These are phyloP conservation scores for Hololepta plana DNA, from an alignment of 2,888 invertebrate genomes.

Conservation along the genomic window DNA sequence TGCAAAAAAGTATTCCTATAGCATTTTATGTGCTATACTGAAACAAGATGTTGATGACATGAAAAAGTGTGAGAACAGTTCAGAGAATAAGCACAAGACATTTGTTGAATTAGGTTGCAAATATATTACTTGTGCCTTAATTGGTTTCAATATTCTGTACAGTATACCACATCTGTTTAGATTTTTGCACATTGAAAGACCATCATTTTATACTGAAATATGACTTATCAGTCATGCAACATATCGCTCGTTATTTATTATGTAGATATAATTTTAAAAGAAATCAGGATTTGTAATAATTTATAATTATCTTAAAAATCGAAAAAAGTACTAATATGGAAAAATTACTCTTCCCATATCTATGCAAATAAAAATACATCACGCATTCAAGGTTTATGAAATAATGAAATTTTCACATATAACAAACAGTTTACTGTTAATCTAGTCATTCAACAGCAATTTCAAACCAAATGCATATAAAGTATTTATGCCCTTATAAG, in stretches of 20 bases:
- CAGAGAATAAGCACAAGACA: conserved; percentile 51
- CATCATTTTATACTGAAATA: conserved; percentile 73
- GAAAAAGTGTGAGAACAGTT: conserved; percentile 41
- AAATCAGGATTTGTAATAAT: too few relatives aligned
- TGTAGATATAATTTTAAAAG: background rate
- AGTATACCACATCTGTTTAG: conserved; percentile 62
- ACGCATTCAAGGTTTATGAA: too few relatives aligned
- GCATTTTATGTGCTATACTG: conserved; percentile 49
- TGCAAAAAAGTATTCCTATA: conserved; percentile 51
- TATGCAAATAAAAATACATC: too few relatives aligned
- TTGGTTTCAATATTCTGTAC: conserved; percentile 64
- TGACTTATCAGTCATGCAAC: conserved; percentile 2
- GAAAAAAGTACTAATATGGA: too few relatives aligned
- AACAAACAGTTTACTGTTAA: too few relatives aligned
- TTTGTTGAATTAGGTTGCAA: conserved; percentile 69
- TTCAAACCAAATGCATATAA: too few relatives aligned
- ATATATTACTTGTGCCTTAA: conserved; percentile 61
- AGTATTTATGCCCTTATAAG: too few relatives aligned
- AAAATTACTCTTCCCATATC: too few relatives aligned
- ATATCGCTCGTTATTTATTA: conserved; percentile 1
- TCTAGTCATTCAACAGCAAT: too few relatives aligned
- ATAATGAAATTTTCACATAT: too few relatives aligned
- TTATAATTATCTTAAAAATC: too few relatives aligned
- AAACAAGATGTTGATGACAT: conserved; percentile 47
- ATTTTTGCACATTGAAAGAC: conserved; percentile 56